A percentile compares a stretch with the other conserved stretches of the same genome.
Evolutionary conservation across 2,888 invertebrate species (phyloP).

Genomic region (Sphaeridia pumilis): DNA sequence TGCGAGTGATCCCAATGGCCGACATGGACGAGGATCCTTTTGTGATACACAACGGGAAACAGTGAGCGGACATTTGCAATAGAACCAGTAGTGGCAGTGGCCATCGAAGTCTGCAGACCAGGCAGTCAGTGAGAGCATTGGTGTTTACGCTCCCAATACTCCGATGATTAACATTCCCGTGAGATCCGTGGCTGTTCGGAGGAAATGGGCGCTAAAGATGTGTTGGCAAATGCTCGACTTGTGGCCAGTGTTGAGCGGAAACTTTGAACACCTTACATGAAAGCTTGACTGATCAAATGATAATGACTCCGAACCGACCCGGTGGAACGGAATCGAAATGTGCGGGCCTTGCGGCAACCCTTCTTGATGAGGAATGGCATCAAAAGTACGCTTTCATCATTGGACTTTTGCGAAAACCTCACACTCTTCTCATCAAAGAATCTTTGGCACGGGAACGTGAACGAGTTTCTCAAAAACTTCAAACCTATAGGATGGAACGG

Average conservation of each 20-base stretch:
- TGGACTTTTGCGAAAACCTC: slow-evolving; percentile 30
- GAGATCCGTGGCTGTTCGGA: background rate
- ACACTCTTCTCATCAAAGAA: slow-evolving; percentile 30
- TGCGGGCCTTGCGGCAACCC: background rate
- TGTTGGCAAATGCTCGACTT: slow-evolving; percentile 31
- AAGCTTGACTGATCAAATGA: background rate
- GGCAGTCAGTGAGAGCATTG: no score
- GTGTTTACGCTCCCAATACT: background rate
- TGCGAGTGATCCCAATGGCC: no score
- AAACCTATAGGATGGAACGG: slow-evolving; percentile 29
- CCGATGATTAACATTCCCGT: background rate
- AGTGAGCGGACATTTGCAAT: no score
- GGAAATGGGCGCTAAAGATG: slow-evolving; percentile 35
- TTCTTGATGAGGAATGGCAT: slow-evolving; percentile 33
- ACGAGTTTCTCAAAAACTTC: slow-evolving; percentile 28
- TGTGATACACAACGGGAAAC: no score
- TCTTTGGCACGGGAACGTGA: slow-evolving; percentile 26
- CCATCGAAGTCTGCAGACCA: no score
- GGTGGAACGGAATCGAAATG: background rate
- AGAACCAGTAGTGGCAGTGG: no score
- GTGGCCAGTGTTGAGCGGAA: slow-evolving; percentile 13
- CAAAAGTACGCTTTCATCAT: slow-evolving; percentile 35
- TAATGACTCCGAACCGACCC: background rate
- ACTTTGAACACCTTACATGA: background rate
- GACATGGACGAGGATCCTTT: no score